Evolutionary conservation across 1,140 invertebrate species (phyloP), one percentile per base, ranked within the genome.

Genomic region (Zaprionus kolodkinae): DNA sequence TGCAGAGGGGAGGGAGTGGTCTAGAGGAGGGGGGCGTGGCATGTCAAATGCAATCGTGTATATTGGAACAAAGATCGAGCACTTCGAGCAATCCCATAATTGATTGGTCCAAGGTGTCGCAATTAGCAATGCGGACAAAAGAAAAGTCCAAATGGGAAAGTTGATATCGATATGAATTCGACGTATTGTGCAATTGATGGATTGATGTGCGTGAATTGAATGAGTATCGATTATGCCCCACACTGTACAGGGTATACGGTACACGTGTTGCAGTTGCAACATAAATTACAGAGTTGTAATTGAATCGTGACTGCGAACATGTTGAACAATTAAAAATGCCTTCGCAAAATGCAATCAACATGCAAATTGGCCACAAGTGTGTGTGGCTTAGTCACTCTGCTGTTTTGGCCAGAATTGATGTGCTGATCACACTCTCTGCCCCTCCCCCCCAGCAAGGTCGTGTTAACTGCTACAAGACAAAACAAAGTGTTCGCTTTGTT

Each of bases 201-300:
- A 66, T 72, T 72, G 52, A 30, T 21, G 6, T 68, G 59, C 25
- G 45, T 43, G n/a, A n/a, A 40, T 13, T 40, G 6, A 40, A 66
- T 21, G 38, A 35, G 21, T 38, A 59, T 25, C 50, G 40, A 54
- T 6, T 15, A 9, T 60, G 38, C 50, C 59, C 13, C 7, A 43
- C 6, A 38, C 10, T 3, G 10, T 12, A 9, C 7, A 43, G 0
- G 55, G 6, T 30, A 30, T 6, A 30, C 3, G 6, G 27, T 38
- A 65, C 59, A 38, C 71, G 65, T 27, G 15, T 25, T 21, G 50
- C 38, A n/a, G 43, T 61, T 65, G 72, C 62, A 76, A 66, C 45
- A 82, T 72, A 82, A 87, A 82, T 87, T 69, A 82, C 69, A 79
- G 76, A 59, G 73, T 82, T 66, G 73, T 87, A 86, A 82, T 87